Base-by-base conservation (phyloP, 2,888 invertebrate genomes). In the Zygogramma bicolorata region DNA sequence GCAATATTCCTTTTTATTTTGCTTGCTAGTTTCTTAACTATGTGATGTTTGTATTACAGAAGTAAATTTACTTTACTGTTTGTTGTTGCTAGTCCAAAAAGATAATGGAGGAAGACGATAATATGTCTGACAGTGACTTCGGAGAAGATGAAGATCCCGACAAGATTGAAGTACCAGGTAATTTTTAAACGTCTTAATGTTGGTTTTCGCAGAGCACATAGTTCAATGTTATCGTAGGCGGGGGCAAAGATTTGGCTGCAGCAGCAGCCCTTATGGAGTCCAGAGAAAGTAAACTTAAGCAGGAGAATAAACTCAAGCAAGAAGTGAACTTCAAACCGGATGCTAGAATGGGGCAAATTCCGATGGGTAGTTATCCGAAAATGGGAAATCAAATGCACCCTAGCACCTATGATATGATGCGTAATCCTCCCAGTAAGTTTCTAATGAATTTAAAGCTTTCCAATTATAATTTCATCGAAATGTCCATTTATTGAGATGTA, bases 61-160 rank as follows among this genome's bases (percentile, higher is more conserved):
- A 74, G 57, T 75, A 74, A 74, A 42, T 62, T 71, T 71, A 58
- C 66, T 38, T 76, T 70, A 72, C 70, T 77, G 29, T 77, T 81
- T 79, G 71, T 76, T 77, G 53, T 77, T 77, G 75, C 76, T 80
- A 85, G 83, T 84, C 83, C 67, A 85, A 85, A 78, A 83, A 84
- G 70, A 78, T 79, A 71, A 86, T 86, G 84, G 86, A 85, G 49
- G 86, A 86, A 68, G 86, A 90, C 75, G 89, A 89, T 73, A 89
- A 90, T 80, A 88, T 90, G 75, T 90, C 90, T 46, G 91, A 90
- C 57, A 91, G 91, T 38, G 95, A 95, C 85, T 95, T 95, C 83
- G 95, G 94, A 85, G 95, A 95, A 81, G 95, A 95, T 86, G 95
- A 95, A 81, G 96, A 96, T 89, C 96, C 96, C 70, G 96, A 96